A percentile compares a stretch with the other conserved stretches of the same genome.
Evolutionary conservation across 1,140 invertebrate species (phyloP).

Genomic region (Saxidomus purpurata): DNA sequence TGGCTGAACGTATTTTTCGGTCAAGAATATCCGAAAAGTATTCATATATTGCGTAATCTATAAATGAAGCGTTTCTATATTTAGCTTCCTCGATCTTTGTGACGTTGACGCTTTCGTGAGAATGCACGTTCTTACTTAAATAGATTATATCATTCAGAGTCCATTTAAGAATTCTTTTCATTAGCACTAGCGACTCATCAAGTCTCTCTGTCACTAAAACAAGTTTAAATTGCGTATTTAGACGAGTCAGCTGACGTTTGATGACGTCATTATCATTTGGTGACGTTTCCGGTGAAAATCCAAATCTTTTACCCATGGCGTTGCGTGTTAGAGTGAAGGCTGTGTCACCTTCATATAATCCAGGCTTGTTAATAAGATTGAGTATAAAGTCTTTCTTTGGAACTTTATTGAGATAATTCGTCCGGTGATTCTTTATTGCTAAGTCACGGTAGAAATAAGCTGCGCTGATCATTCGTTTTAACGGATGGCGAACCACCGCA

Average conservation of each 20-base stretch:
- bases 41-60: conserved; percentile 48
- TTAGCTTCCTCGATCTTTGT: background rate
- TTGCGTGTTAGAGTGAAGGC: conserved; percentile 4
- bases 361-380: conserved; percentile 22
- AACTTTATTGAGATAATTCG: conserved; percentile 38
- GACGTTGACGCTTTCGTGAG: background rate
- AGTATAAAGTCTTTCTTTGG: conserved; percentile 44
- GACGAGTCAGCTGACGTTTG: conserved; percentile 26
- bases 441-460: conserved; percentile 69
- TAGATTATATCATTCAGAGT: conserved; percentile 85
- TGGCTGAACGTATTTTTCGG: background rate
- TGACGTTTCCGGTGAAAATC: background rate
- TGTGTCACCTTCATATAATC: background rate
- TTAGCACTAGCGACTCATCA: conserved; percentile 87
- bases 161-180: conserved; percentile 87
- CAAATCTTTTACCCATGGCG: conserved; percentile 32
- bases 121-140: conserved; percentile 34
- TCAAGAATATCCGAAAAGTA: conserved; percentile 27
- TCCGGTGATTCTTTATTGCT: background rate
- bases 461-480: conserved; percentile 68
- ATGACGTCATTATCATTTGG: background rate
- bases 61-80: background rate
- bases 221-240: conserved; percentile 85
- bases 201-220: conserved; percentile 88
- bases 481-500: conserved; percentile 72